Evolutionary conservation across 2,888 invertebrate species (phyloP), one percentile per base, ranked within the genome.

Genomic region (Calliopum simillimum): DNA sequence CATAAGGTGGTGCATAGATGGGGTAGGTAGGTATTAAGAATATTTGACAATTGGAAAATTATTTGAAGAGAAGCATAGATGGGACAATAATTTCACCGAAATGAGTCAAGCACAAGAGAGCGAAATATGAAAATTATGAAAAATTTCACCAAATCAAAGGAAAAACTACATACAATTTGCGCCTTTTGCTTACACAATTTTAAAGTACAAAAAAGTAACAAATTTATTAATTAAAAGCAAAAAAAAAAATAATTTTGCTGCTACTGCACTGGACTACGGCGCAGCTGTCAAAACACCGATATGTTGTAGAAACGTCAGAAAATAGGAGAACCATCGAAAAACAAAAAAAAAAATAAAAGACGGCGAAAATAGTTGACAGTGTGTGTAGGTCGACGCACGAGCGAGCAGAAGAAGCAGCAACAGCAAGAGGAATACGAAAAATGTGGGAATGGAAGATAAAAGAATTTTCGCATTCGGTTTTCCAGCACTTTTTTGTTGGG

Each of bases 301-400:
- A 33, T n/a, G 14, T n/a, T n/a, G n/a, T n/a, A n/a, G 46, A 44
- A 14, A 14, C 56, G 55, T 66, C 65, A 65, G 55, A 65, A 55
- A 33, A 51, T 63, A 71, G 59, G 47, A 63, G 68, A 62, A 25
- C n/a, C 16, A 0, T 58, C 14, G 21, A 47, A 44, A 19, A 14
- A 55, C 53, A 43, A 33, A 56, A 4, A 46, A 19, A 14, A 46
- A 19, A 25, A 23, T 23, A 47, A n/a, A 16, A 13, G 19, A 46
- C 46, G 46, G 56, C 65, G 56, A 55, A 53, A 65, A 23, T 11
- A 33, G 44, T 68, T 43, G 46, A 55, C 55, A 25, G 33, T 21
- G 64, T 59, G 41, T 25, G 66, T 68, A 49, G 44, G 68, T 68
- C 49, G 64, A 68, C 65, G 49, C 61, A 71, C 62, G 67, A 62